Percentiles rank a stretch among this genome's conserved stretches.
Evolutionary conservation across 2,113 vertebrate species (phyloP).

Genomic region (Archilochus colubris): DNA sequence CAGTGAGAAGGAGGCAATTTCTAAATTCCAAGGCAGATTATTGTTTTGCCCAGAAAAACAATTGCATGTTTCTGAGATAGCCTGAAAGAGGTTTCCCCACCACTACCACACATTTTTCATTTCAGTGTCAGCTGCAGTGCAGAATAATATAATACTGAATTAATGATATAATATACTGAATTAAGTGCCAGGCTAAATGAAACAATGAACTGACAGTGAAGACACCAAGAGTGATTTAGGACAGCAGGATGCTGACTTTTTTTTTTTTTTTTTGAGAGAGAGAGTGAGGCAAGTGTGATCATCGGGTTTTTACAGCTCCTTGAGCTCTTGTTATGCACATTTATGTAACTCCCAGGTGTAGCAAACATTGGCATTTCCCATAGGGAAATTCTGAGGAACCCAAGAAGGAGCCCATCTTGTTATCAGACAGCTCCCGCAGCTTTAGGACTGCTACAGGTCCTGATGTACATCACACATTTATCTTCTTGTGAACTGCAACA

Average conservation of each 20-base stretch:
- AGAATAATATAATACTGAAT: slow-evolving; percentile 48
- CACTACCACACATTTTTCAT: slow-evolving; percentile 20
- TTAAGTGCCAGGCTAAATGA: slow-evolving; percentile 66
- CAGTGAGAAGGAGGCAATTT: not conserved
- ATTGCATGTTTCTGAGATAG: slow-evolving; percentile 10
- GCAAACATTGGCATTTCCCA: not conserved
- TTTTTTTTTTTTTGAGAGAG: not conserved
- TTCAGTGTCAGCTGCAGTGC: slow-evolving; percentile 58
- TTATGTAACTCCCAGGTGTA: not conserved
- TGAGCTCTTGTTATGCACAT: not conserved
- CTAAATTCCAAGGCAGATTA: not conserved
- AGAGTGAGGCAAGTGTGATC: not conserved
- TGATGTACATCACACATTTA: not conserved
- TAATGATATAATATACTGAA: slow-evolving; percentile 61
- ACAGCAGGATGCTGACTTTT: not conserved
- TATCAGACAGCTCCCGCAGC: not conserved
- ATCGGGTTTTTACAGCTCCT: not conserved
- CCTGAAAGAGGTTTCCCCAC: slow-evolving; percentile 14
- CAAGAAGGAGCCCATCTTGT: not conserved
- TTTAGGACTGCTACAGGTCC: not conserved
- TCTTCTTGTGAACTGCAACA: not conserved
- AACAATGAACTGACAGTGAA: slow-evolving; percentile 56
- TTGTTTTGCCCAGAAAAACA: not conserved
- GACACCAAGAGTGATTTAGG: slow-evolving; percentile 6
- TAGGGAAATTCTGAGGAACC: not conserved